A percentile compares a stretch with the other conserved stretches of the same genome.
Conservation (phyloP, 2,888 invertebrate species). For the Eurois occulta region DNA sequence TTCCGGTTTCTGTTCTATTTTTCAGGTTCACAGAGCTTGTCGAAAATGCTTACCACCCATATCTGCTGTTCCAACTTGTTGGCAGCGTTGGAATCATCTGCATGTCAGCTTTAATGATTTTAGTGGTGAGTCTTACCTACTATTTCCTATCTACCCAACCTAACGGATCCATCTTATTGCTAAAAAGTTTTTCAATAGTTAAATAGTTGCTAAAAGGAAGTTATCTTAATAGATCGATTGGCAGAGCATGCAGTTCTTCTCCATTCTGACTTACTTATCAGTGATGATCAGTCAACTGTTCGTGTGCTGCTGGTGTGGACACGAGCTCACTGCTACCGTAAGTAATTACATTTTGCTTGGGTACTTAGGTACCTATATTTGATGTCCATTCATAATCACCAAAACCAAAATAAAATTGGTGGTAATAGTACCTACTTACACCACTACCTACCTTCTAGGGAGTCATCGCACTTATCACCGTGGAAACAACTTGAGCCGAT, state of each 20-base stretch:
- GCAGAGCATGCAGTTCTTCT: conserved; percentile 86
- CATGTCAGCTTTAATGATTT: conserved; percentile 84
- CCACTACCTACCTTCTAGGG: not conserved
- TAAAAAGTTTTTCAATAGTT: not conserved
- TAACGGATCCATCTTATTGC: not conserved
- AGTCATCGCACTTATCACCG: not conserved
- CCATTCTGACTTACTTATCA: conserved; percentile 80
- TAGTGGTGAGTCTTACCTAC: conserved; percentile 76
- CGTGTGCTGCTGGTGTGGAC: conserved; percentile 90
- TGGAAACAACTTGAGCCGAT: not conserved
- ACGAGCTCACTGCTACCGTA: conserved; percentile 85
- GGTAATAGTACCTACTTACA: not conserved
- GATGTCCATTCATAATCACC: not conserved
- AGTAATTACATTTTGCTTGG: not conserved
- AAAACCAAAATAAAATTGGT: not conserved
- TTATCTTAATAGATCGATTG: conserved; percentile 76
- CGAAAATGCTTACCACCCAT: conserved; percentile 87
- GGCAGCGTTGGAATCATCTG: conserved; percentile 88
- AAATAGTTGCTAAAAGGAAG: not conserved
- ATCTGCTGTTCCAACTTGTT: conserved; percentile 88
- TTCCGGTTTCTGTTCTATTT: conserved; percentile 23
- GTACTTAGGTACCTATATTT: not conserved
- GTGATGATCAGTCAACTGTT: conserved; percentile 89
- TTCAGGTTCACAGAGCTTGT: conserved; percentile 85
- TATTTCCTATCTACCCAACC: not conserved